Base-by-base conservation (phyloP, 2,888 invertebrate species). In the Aphrophora alni region DNA sequence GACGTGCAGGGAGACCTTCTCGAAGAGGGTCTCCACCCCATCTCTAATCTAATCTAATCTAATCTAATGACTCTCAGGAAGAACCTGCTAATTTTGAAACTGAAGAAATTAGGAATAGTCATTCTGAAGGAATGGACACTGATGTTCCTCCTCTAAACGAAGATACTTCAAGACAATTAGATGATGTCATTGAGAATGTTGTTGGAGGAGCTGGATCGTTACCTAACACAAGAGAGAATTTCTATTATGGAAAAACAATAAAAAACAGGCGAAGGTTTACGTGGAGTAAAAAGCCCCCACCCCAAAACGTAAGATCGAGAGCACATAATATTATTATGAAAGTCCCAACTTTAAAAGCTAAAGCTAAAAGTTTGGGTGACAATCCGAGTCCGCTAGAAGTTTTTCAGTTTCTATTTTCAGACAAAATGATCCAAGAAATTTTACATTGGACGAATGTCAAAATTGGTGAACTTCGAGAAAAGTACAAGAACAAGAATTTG, bases 291-390 rank as follows among this genome's bases (percentile, higher is more conserved):
- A 44, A 2, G 4, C 14, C 33, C 7, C 75, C 38, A 1, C 38
- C 38, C 25, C 12, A 38, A 75, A 75, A 44, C 28, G 21, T n/a
- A 25, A 75, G 75, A 75, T 51, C 75, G 26, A 38, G 44, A n/a
- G 24, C 26, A 12, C 44, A 75, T 21, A 75, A 75, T n/a, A 44
- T 75, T 75, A 24, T 75, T 38, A 44, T 27, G 8, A 24, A 10
- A 75, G 33, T 75, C 14, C 75, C 75, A 44, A 27, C 26, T 3
- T 75, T 75, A 21, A 75, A 75, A 25, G 25, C 4, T 26, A 75
- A 75, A 75, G 75, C 44, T 26, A 75, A 75, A 75, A 38, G 25
- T 44, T 27, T 75, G 10, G 75, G 44, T 75, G 44, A 75, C 24
- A 75, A 27, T 24, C 51, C 75, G 17, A 17, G 26, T 17, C 75